phyloP scores from a whole-genome alignment of 2,113 vertebrate species.

The Xiphophorus couchianus region DNA sequence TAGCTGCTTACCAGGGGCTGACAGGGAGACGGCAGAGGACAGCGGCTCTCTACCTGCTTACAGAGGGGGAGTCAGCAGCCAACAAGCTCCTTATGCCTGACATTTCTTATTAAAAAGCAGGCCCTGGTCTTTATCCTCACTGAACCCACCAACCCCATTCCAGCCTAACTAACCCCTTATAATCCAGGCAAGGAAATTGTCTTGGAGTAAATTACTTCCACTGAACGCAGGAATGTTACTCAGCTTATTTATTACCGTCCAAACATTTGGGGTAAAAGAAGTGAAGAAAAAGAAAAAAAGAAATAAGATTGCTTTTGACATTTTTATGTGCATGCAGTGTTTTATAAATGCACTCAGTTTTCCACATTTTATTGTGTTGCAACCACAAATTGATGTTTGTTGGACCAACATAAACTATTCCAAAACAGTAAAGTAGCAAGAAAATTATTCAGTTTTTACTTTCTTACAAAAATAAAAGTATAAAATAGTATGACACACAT shows the following conservation, averaged over 20 bases:
- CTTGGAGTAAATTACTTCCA: slow-evolving; percentile 1
- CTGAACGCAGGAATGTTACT: not conserved
- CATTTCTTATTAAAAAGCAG: slow-evolving; percentile 25
- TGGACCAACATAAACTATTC: no score
- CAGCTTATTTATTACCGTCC: slow-evolving; percentile 4
- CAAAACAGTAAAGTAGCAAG: no score
- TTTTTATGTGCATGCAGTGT: no score
- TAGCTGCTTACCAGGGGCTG: slow-evolving; percentile 57
- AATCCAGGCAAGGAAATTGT: slow-evolving; percentile 18
- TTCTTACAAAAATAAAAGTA: no score
- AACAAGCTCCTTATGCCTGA: slow-evolving; percentile 53
- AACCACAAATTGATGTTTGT: no score
- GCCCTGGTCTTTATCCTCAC: slow-evolving; percentile 6
- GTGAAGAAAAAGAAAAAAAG: not conserved
- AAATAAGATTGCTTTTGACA: not conserved
- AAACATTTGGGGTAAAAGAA: not conserved
- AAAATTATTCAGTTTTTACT: no score
- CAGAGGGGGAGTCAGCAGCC: slow-evolving; percentile 31
- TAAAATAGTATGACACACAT: no score
- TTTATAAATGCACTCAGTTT: no score
- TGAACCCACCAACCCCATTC: slow-evolving; percentile 18
- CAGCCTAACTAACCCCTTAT: slow-evolving; percentile 24
- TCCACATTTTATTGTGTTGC: no score
- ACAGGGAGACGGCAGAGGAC: slow-evolving; percentile 25
- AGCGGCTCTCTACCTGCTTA: slow-evolving; percentile 46